Evolutionary conservation across 1,140 invertebrate species (phyloP), one percentile per base, ranked within the genome.

Genomic region (Lordiphosa collinella): DNA sequence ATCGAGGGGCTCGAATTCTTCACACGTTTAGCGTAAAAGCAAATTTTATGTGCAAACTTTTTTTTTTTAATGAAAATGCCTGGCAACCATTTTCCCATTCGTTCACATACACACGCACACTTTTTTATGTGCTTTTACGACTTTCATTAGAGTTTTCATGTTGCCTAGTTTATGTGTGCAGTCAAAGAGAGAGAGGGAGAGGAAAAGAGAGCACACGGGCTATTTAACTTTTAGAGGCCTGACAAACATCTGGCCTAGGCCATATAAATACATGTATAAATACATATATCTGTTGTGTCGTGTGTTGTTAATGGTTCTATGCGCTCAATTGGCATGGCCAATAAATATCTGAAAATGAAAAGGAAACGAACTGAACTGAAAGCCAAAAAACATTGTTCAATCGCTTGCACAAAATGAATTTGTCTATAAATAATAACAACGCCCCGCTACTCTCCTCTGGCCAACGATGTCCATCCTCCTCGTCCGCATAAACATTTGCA

Each of bases 21-120:
- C 58, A 71, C 67, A 71, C 67, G 58, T 67, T 71, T 57, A 57
- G 63, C 63, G 53, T 32, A 57, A 67, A 62, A 57, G 41, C 44
- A 66, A 53, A 58, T 71, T 71, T 71, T 71, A 71, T 62, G 41
- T 58, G 37, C 32, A 31, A 48, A 71, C 48, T 57, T 62, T 57
- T 59, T 57, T 57, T 66, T 71, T 67, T 37, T 44, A 44, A 44
- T 44, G 41, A 44, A 44, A 44, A 44, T 44, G 41, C 41, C 29
- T 44, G 41, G 22, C 41, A 44, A 44, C 41, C 41, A 44, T 44
- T 44, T 44, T 44, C 41, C 41, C 41, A 44, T 44, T 44, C 41
- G 31, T 8, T 34, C 18, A 9, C 41, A 29, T 29, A 44, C 29
- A 12, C 18, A 11, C 12, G 37, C 37, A 40, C 16, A 18, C 9